phyloP scores from a whole-genome alignment of 92 coral and sea anemone genomes.

The Parazoanthus darwini region DNA sequence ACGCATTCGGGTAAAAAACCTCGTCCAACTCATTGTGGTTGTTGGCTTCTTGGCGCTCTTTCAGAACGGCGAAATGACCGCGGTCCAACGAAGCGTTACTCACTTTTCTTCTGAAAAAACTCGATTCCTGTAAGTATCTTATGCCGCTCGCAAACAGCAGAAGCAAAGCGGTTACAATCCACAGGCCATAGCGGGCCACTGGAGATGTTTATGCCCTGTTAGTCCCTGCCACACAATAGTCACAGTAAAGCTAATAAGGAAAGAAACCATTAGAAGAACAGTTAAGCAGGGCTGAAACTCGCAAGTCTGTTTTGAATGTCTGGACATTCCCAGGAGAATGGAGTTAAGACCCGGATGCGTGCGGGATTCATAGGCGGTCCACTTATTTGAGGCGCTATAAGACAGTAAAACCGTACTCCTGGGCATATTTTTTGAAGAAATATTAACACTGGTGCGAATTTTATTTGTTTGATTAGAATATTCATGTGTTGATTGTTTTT shows the following conservation, averaged over 20 bases:
- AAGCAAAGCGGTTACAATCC: constrained; percentile 7
- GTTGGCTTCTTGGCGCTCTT: background rate
- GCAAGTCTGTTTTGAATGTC: constrained; percentile 1
- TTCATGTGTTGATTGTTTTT: constrained; percentile 26
- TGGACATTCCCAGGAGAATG: constrained; percentile 30
- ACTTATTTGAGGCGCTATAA: constrained; percentile 24
- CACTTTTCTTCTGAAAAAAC: constrained; percentile 27
- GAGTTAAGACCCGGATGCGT: constrained; percentile 34
- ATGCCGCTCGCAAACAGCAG: constrained; percentile 20
- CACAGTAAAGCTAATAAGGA: constrained; percentile 24
- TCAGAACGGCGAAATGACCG: background rate
- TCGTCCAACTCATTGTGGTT: background rate
- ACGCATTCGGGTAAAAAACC: background rate
- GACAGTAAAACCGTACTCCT: constrained; percentile 16
- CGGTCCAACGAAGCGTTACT: background rate
- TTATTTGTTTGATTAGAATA: constrained; percentile 39
- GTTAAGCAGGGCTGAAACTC: constrained; percentile 37
- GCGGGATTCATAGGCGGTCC: constrained; percentile 12
- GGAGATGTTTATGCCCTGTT: constrained; percentile 13
- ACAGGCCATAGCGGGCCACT: constrained; percentile 32
- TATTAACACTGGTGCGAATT: constrained; percentile 4
- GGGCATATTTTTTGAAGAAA: constrained; percentile 26
- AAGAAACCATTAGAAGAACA: constrained; percentile 20
- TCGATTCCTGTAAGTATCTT: constrained; percentile 18
- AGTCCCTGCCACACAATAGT: constrained; percentile 38